Evolutionary conservation across 2,113 vertebrate species (phyloP).

Genomic region (Siphamia tubifer): DNA sequence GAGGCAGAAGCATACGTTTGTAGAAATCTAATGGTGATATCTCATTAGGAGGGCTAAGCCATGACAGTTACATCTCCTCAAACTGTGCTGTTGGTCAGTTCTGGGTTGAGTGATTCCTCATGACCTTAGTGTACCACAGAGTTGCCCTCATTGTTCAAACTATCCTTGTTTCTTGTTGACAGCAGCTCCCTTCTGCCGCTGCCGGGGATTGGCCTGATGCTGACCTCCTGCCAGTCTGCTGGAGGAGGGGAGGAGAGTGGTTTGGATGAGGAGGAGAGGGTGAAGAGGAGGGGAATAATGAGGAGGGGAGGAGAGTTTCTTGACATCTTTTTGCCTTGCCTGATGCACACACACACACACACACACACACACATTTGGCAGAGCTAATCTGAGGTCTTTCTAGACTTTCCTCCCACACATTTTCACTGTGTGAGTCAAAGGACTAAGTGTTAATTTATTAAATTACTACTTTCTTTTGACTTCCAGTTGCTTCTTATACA

Average conservation of each 20-base stretch:
- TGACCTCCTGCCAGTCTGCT: slow-evolving; percentile 67
- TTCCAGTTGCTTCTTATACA: slow-evolving; percentile 30
- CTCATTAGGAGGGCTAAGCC: slow-evolving; percentile 48
- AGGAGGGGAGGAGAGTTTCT: slow-evolving; percentile 25
- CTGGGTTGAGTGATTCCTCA: slow-evolving; percentile 62
- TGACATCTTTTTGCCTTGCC: slow-evolving; percentile 44
- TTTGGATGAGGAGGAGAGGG: slow-evolving; percentile 21
- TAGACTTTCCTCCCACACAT: slow-evolving; percentile 23
- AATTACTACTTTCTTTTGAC: slow-evolving; percentile 50
- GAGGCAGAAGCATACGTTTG: background rate
- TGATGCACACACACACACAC: background rate
- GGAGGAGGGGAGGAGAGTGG: slow-evolving; percentile 32
- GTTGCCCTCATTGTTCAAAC: slow-evolving; percentile 58
- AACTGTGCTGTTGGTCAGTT: slow-evolving; percentile 52
- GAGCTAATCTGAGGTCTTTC: slow-evolving; percentile 10
- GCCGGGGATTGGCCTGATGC: slow-evolving; percentile 39
- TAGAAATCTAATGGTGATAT: slow-evolving; percentile 7
- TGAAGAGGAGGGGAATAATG: slow-evolving; percentile 42
- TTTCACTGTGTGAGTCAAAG: slow-evolving; percentile 50
- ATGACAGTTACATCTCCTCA: slow-evolving; percentile 49
- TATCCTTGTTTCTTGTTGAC: slow-evolving; percentile 68
- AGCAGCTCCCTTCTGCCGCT: slow-evolving; percentile 62
- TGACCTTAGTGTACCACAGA: slow-evolving; percentile 53
- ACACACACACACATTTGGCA: background rate
- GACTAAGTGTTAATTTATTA: slow-evolving; percentile 41